Conservation (phyloP, 2,113 vertebrate species). For the Hylia prasina region DNA sequence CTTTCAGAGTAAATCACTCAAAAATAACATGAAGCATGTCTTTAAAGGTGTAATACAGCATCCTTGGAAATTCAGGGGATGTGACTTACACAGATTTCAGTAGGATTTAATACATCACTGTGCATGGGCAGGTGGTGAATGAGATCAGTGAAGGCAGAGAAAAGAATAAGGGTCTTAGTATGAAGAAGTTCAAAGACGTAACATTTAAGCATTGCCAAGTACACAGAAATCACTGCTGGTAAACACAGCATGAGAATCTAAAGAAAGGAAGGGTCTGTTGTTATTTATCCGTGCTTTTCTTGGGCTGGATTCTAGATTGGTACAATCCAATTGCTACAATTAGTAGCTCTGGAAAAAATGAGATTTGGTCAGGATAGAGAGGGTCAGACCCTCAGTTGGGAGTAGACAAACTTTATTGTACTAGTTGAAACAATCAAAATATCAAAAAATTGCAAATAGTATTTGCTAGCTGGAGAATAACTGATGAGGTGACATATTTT, state of each 20-base stretch:
- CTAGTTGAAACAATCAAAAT: background rate
- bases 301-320: background rate
- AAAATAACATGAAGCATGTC: background rate
- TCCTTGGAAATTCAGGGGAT: background rate
- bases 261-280: fast-evolving
- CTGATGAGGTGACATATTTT: background rate
- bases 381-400: background rate
- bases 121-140: background rate
- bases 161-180: background rate
- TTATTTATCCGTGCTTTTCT: background rate
- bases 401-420: background rate
- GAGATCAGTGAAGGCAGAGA: background rate
- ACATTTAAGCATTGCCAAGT: background rate
- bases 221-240: background rate
- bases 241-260: background rate
- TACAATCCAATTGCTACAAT: no score
- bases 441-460: background rate
- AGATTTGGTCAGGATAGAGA: background rate
- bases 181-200: background rate
- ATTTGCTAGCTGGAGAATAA: fast-evolving
- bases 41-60: background rate
- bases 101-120: background rate
- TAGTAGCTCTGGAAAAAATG: background rate
- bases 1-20: background rate
- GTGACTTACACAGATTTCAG: background rate